Evolutionary conservation across 1,140 invertebrate species (phyloP).

Genomic region (Lepidurus apus): DNA sequence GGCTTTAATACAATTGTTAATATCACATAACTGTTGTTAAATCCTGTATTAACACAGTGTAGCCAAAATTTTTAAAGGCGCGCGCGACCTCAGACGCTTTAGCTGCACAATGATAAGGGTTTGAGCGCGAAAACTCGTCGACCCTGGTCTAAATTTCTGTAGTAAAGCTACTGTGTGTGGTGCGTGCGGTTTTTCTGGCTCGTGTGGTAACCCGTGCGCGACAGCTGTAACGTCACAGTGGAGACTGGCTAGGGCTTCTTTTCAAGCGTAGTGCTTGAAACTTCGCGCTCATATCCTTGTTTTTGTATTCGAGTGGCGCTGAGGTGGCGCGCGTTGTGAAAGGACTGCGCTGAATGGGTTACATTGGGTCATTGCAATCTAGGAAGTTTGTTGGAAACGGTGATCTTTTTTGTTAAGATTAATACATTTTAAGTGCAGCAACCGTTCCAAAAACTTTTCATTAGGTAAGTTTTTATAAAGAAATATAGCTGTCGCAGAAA

Average conservation of each 20-base stretch:
- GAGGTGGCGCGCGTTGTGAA: slow-evolving; percentile 2
- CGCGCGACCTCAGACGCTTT: not conserved
- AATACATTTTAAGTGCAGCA: not conserved
- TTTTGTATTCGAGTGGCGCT: slow-evolving; percentile 5
- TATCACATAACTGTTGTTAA: not conserved
- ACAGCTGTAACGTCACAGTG: not conserved
- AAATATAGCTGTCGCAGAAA: not conserved
- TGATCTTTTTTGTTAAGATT: not conserved
- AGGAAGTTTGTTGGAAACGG: not conserved
- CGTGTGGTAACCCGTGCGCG: not conserved
- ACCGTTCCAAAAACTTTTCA: not conserved
- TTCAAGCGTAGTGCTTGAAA: not conserved
- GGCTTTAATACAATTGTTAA: not conserved
- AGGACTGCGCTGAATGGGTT: not conserved
- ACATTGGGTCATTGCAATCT: not conserved
- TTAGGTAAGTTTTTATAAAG: not conserved
- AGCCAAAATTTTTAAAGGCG: slow-evolving; percentile 6
- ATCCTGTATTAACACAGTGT: slow-evolving; percentile 6
- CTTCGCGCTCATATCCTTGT: slow-evolving; percentile 4
- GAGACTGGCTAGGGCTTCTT: not conserved
- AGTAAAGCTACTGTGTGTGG: not conserved
- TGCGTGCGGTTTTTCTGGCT: not conserved
- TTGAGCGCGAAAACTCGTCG: slow-evolving; percentile 4
- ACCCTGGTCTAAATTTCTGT: not conserved
- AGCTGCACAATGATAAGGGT: slow-evolving; percentile 5